Conservation (phyloP, 2,113 vertebrate species). For the Xenus cinereus region DNA sequence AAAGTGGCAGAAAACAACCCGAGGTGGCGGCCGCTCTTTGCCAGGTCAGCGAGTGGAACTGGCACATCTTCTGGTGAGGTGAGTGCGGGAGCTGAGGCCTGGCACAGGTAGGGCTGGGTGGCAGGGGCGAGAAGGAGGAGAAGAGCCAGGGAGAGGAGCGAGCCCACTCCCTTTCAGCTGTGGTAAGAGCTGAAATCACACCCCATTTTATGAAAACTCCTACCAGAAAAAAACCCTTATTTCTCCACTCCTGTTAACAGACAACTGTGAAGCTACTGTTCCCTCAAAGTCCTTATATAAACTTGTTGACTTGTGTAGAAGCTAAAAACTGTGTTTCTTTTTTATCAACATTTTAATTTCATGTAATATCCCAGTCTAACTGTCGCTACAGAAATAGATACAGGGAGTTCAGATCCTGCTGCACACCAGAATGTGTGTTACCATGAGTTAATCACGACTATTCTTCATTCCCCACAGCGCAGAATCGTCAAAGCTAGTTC, state of each 20-base stretch:
- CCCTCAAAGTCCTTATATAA: neutral
- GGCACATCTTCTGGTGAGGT: neutral
- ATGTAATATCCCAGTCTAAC: neutral
- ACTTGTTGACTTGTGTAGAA: neutral
- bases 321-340: neutral
- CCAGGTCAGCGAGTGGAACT: neutral
- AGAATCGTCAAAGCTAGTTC: neutral
- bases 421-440: neutral
- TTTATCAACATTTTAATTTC: neutral
- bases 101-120: neutral
- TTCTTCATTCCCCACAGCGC: neutral
- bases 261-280: neutral
- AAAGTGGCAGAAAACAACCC: neutral
- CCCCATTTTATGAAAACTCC: neutral
- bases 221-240: neutral
- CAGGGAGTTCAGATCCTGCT: neutral
- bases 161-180: neutral
- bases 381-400: neutral
- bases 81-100: accelerated
- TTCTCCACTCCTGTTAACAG: neutral
- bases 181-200: neutral
- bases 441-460: neutral
- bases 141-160: neutral
- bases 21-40: neutral
- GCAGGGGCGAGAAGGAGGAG: neutral